phyloP scores from a whole-genome alignment of 2,888 invertebrate genomes.

The Mamestra brassicae region DNA sequence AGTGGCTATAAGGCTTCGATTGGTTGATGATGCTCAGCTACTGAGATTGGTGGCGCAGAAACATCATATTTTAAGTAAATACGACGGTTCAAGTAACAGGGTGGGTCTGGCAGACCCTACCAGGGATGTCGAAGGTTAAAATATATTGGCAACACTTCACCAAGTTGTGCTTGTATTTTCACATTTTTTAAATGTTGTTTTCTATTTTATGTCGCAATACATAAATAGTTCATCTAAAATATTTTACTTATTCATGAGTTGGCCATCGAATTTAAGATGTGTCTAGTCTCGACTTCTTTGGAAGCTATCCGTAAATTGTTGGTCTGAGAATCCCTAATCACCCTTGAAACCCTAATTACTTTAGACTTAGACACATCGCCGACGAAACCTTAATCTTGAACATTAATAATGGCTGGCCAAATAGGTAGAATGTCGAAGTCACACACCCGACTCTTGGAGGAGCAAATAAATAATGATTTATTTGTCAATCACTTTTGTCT shows the following conservation, averaged over 20 bases:
- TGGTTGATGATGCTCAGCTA: no score
- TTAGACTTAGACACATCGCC: constrained; percentile 37
- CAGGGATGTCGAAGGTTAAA: no score
- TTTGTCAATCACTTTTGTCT: not conserved
- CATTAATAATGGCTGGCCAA: not conserved
- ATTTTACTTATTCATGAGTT: not conserved
- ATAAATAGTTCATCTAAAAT: not conserved
- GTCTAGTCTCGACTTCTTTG: constrained; percentile 6
- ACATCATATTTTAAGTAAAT: no score
- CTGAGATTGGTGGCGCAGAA: no score
- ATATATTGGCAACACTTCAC: no score
- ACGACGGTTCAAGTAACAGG: no score
- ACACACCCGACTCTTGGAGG: not conserved
- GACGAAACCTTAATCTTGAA: constrained; percentile 15
- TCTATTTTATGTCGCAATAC: not conserved
- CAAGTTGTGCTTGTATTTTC: not conserved
- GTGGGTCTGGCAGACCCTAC: no score
- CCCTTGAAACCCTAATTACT: constrained; percentile 19
- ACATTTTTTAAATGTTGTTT: not conserved
- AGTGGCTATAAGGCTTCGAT: no score
- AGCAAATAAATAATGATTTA: not conserved
- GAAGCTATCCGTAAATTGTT: constrained; percentile 15
- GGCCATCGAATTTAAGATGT: constrained; percentile 18
- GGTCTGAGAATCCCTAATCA: constrained; percentile 15
- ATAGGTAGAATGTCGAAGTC: not conserved